phyloP scores from a whole-genome alignment of 2,797 vertebrate species.

The Dicrostonyx torquatus region DNA sequence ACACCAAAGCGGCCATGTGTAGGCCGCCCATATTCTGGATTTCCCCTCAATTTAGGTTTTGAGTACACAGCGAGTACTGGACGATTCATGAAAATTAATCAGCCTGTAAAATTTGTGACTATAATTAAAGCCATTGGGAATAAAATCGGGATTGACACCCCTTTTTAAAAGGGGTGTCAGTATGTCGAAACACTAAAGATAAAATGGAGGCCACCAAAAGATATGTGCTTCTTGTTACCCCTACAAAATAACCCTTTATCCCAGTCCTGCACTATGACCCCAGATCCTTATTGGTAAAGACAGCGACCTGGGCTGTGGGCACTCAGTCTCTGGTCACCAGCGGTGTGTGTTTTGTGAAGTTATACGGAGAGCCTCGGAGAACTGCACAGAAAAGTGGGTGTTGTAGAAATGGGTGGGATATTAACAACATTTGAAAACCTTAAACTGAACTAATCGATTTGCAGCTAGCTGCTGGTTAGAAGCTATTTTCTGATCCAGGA shows the following conservation, averaged over 20 bases:
- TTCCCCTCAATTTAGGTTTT: conserved; percentile 52
- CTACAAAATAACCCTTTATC: background rate
- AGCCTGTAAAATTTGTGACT: conserved; percentile 37
- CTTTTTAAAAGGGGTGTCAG: background rate
- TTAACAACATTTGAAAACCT: conserved; percentile 83
- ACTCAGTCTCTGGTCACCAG: background rate
- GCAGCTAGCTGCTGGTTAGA: conserved; percentile 78
- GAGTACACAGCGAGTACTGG: conserved; percentile 43
- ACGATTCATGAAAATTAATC: conserved; percentile 63
- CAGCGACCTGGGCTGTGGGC: conserved; percentile 1
- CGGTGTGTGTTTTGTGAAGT: conserved; percentile 71
- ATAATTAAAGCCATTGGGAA: background rate
- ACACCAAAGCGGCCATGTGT: conserved; percentile 47
- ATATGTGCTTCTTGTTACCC: background rate
- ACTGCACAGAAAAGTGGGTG: conserved; percentile 74
- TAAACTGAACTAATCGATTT: conserved; percentile 85
- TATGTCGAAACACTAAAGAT: background rate
- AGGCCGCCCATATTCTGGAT: conserved; percentile 52
- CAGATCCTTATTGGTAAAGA: background rate
- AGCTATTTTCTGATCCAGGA: conserved; percentile 80
- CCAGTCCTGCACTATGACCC: background rate
- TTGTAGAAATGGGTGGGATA: conserved; percentile 56
- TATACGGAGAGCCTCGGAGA: conserved; percentile 73
- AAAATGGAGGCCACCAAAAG: conserved; percentile 25
- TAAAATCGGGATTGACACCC: background rate